Conservation (phyloP, 2,113 vertebrate genomes). For the Empidonax traillii region DNA sequence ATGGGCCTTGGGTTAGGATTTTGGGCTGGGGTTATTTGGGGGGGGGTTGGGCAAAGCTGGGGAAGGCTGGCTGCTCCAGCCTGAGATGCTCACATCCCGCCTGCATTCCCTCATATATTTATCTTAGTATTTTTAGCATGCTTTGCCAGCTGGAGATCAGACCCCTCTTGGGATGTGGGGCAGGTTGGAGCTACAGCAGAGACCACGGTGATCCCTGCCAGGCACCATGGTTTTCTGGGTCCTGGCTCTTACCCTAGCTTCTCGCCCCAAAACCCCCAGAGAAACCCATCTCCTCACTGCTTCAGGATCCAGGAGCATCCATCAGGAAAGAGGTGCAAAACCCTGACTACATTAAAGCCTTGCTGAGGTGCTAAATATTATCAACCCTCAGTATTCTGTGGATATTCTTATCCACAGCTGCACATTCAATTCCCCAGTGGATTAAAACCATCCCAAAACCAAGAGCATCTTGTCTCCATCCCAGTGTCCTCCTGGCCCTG, state of each 20-base stretch:
- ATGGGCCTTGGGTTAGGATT: conserved; percentile 66
- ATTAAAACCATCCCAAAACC: not conserved
- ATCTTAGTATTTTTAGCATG: not conserved
- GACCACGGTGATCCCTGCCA: not conserved
- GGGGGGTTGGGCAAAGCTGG: conserved; percentile 26
- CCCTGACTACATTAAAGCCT: not conserved
- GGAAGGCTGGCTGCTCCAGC: not conserved
- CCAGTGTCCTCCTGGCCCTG: not conserved
- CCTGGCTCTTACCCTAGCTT: not conserved
- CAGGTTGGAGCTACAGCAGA: rapidly evolving
- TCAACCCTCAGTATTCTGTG: not conserved
- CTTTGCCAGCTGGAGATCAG: not conserved
- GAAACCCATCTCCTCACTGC: not conserved
- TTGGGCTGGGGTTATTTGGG: conserved; percentile 61
- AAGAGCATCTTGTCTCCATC: not conserved
- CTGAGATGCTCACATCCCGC: not conserved
- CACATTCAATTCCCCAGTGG: rapidly evolving
- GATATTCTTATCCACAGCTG: not conserved
- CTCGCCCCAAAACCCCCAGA: rapidly evolving
- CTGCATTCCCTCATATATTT: not conserved
- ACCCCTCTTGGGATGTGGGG: not conserved
- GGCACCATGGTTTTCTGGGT: rapidly evolving
- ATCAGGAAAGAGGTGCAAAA: rapidly evolving
- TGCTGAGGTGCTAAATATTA: not conserved
- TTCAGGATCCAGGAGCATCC: not conserved